A percentile compares a stretch with the other conserved stretches of the same genome.
These are phyloP conservation scores for Ochlodes sylvanus DNA, from an alignment of 2,888 invertebrate genomes.

Conservation along the genomic window DNA sequence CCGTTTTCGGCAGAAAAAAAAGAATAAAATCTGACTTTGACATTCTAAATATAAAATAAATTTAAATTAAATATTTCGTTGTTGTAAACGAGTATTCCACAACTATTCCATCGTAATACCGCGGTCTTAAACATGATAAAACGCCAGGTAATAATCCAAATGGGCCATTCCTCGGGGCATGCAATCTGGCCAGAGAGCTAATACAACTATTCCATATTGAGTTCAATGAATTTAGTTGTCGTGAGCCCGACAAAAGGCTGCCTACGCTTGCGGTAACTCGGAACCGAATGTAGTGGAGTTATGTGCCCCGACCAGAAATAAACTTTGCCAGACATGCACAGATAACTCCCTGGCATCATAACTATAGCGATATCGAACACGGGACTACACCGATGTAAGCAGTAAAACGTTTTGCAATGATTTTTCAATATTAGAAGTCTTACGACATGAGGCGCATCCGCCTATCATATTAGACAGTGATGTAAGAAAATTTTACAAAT, in stretches of 20 bases:
- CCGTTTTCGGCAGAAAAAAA: no score
- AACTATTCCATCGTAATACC: conserved; percentile 17
- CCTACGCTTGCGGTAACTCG: conserved; percentile 50
- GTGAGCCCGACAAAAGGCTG: conserved; percentile 57
- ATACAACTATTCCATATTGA: conserved; percentile 38
- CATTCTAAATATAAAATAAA: no score
- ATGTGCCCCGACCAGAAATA: conserved; percentile 48
- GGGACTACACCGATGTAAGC: conserved; percentile 3
- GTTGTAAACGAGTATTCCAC: neutral
- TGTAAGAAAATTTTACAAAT: neutral
- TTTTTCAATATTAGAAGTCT: conserved; percentile 26
- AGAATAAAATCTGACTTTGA: no score
- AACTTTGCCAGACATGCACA: conserved; percentile 49
- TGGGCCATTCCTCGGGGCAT: conserved; percentile 50
- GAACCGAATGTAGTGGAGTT: conserved; percentile 42
- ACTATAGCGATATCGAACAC: conserved; percentile 37
- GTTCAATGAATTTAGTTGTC: conserved; percentile 62
- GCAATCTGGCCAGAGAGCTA: conserved; percentile 39
- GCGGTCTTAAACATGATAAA: conserved; percentile 40
- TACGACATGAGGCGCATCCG: neutral
- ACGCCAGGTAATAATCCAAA: conserved; percentile 51
- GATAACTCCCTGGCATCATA: conserved; percentile 43
- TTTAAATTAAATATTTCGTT: no score
- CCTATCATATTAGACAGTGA: neutral
- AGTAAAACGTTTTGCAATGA: conserved; percentile 23